A percentile compares a stretch with the other conserved stretches of the same genome.
Conservation (phyloP, 1,140 invertebrate genomes). For the Psix sp. region DNA sequence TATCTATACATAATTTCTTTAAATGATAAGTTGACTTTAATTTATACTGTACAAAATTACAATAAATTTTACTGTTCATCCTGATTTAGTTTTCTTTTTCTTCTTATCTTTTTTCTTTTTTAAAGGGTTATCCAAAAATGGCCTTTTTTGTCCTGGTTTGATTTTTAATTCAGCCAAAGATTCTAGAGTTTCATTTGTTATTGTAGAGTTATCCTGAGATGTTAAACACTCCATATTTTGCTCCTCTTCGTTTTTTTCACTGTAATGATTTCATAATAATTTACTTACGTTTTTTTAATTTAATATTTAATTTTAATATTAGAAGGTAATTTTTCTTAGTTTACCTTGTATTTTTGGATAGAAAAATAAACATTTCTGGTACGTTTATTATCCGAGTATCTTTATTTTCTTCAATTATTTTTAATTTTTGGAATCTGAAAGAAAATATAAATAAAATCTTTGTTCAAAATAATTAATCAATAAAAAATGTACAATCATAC, state of each 20-base stretch:
- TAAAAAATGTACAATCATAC: conserved; percentile 56
- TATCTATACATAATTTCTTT: no score
- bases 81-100: conserved; percentile 4
- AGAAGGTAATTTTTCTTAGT: no score
- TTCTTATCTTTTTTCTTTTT: conserved; percentile 23
- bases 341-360: conserved; percentile 78
- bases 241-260: background rate
- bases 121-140: background rate
- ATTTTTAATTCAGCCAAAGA: conserved; percentile 69
- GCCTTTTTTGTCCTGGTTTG: conserved; percentile 66
- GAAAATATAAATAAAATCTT: background rate
- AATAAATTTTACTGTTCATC: conserved; percentile 22
- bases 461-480: background rate
- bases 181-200: conserved; percentile 59
- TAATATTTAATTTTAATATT: no score
- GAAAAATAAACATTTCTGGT: conserved; percentile 85
- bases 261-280: background rate
- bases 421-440: conserved; percentile 42
- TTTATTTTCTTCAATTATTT: conserved; percentile 13
- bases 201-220: conserved; percentile 35
- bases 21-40: no score
- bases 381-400: conserved; percentile 28
- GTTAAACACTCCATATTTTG: conserved; percentile 10
- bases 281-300: no score
- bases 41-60: conserved; percentile 12